Evolutionary conservation across 2,888 invertebrate genomes (phyloP), one percentile per base, ranked within the genome.

Genomic region (Frankliniella intonsa): DNA sequence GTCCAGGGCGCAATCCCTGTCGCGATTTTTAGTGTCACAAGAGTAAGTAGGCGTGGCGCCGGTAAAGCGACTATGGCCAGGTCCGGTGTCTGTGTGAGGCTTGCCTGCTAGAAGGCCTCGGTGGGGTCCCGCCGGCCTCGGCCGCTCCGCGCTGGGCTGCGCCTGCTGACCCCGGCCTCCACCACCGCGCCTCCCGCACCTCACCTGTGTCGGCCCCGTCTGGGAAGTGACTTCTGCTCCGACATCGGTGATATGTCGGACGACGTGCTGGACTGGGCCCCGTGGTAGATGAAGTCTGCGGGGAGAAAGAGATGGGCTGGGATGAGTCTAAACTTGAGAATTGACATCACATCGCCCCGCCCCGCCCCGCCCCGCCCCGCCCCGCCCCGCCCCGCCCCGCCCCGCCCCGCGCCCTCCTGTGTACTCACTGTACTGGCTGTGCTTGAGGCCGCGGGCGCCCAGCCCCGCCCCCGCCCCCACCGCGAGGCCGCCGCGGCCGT

Each of bases 201-300:
- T 80, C 83, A 86, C 86, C 86, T 86, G 62, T 85, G 84, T 51
- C 85, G 85, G 38, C 92, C 91, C 88, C 91, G 92, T 88, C 93
- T 90, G 85, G 93, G 93, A 87, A 93, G 89, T 85, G 93, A 93
- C 88, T 93, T 93, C 89, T 93, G 93, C 88, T 93, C 93, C 87
- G 93, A 92, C 92, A 93, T 93, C 86, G 93, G 93, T 85, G 93
- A 93, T 87, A 93, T 91, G 89, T 93, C 93, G 87, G 93, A 93
- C 85, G 93, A 93, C 85, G 93, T 93, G 89, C 93, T 93, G 86
- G 93, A 93, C 87, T 92, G 92, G 88, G 92, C 92, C 87, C 93
- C 93, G 88, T 93, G 93, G 88, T 93, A 93, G 88, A 93, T 91
- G 88, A 92, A 92, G 89, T 92, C 93, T 91, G 89, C 5, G 38